phyloP scores from a whole-genome alignment of 2,797 vertebrate species.

The Zenarchopterus dispar region DNA sequence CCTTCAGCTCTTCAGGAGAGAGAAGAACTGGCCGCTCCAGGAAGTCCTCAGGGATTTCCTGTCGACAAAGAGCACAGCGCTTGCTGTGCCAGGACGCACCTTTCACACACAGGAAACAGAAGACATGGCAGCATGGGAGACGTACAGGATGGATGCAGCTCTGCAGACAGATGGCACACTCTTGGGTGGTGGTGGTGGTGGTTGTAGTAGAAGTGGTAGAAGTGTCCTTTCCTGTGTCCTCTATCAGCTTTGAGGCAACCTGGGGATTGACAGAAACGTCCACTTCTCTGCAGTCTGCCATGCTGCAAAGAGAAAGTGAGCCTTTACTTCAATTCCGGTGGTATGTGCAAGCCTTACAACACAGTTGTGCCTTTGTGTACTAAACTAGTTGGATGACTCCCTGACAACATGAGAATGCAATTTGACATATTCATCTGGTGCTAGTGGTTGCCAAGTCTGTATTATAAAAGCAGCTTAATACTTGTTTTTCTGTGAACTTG shows the following conservation, averaged over 20 bases:
- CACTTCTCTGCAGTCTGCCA: conserved; percentile 92
- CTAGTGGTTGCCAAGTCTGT: no score
- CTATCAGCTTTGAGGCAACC: conserved; percentile 85
- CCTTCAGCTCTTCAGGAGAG: conserved; percentile 93
- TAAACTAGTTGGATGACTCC: background rate
- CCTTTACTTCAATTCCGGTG: background rate
- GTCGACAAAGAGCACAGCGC: conserved; percentile 93
- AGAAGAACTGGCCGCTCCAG: conserved; percentile 93
- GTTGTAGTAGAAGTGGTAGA: no score
- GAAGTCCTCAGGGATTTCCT: conserved; percentile 97
- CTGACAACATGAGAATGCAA: no score
- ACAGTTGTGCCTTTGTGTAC: background rate
- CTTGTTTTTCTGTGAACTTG: no score
- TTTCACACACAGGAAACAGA: conserved; percentile 97
- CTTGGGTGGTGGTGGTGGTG: conserved; percentile 83
- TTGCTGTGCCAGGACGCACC: conserved; percentile 99
- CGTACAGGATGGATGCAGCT: conserved; percentile 94
- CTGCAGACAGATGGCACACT: conserved; percentile 97
- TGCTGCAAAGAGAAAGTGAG: conserved; percentile 76
- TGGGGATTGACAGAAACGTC: conserved; percentile 87
- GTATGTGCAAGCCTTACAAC: background rate
- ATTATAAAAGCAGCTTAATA: no score
- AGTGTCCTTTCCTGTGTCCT: conserved; percentile 63
- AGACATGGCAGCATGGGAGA: conserved; percentile 94
- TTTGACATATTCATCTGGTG: no score